Base-by-base conservation (phyloP, 2,113 vertebrate genomes). In the Noctilio leporinus region DNA sequence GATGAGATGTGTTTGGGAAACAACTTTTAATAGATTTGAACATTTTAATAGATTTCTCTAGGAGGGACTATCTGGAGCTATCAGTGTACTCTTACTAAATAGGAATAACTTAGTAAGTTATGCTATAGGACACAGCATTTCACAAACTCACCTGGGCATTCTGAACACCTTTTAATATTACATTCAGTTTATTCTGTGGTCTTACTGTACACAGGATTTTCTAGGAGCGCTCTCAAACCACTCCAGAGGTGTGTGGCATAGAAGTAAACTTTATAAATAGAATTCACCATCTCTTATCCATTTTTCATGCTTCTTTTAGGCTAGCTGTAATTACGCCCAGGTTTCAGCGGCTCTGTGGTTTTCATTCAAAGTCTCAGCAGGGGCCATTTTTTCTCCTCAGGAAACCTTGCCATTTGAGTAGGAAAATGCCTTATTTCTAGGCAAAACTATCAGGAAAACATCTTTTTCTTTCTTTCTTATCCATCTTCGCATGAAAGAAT, bases 381-480 rank as follows among this genome's bases (percentile, higher is more conserved):
- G 69, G n/a, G 40, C 69, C 64, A 75, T 65, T 94, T 95, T 94
- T 83, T 38, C 93, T 95, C 89, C 38, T 93, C 40, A 80, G 93
- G 89, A 95, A 94, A 94, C 30, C 78, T 96, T 95, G 53, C 82
- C 96, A 94, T 89, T 96, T 96, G 89, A 96, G 78, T 91, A 93
- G 38, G 55, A 96, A 97, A 95, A 96, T 84, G 30, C 45, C 40
- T 94, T 70, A 51, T 94, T 96, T 96, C 49, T 28, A 91, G 72
- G n/a, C 38, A 96, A 91, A 95, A n/a, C 80, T 91, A 73, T 91
- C 69, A 80, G 84, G 55, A 85, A 95, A 94, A 43, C 7, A 90
- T 69, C 49, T 30, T 10, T 70, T 97, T 75, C 73, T 86, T 93
- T 92, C 10, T 43, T 10, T 51, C 47, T 88, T 38, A 78, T 51